These are phyloP conservation scores for Porites australiensis DNA, from an alignment of 64 coral and sea anemone species.

Conservation along the genomic window DNA sequence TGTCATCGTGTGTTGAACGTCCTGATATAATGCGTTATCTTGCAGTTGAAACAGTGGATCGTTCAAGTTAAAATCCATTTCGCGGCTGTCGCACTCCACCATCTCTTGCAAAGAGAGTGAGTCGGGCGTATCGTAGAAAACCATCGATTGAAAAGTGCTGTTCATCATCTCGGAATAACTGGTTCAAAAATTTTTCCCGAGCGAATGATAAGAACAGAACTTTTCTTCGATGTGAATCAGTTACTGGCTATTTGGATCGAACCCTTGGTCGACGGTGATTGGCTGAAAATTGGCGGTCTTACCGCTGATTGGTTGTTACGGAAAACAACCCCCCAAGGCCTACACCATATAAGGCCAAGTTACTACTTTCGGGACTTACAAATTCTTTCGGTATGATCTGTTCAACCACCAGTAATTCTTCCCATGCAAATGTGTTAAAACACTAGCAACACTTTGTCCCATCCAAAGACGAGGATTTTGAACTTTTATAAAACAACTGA, in stretches of 20 bases:
- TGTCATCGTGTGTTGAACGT: constrained; percentile 61
- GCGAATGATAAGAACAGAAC: constrained; percentile 69
- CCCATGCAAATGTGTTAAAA: constrained; percentile 43
- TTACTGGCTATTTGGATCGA: constrained; percentile 98
- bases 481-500: not conserved
- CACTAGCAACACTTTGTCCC: not conserved
- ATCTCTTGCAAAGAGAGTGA: constrained; percentile 93
- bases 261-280: constrained; percentile 68
- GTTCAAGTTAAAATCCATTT: constrained; percentile 99
- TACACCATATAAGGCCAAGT: constrained; percentile 96
- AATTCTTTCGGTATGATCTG: constrained; percentile 97
- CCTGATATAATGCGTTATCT: constrained; percentile 72
- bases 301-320: constrained; percentile 87
- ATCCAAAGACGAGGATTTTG: not conserved
- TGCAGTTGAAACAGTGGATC: constrained; percentile 92
- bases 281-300: constrained; percentile 64
- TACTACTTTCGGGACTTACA: constrained; percentile 99
- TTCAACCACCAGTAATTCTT: constrained; percentile 75
- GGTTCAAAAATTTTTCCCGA: constrained; percentile 72
- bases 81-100: constrained; percentile 94
- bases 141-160: constrained; percentile 56
- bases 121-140: constrained; percentile 84
- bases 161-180: constrained; percentile 77
- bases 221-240: constrained; percentile 95
- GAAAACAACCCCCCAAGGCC: constrained; percentile 90